Percentiles rank a stretch among this genome's conserved stretches.
phyloP scores from a whole-genome alignment of 1,140 invertebrate genomes.

The Drosophila suzukii region DNA sequence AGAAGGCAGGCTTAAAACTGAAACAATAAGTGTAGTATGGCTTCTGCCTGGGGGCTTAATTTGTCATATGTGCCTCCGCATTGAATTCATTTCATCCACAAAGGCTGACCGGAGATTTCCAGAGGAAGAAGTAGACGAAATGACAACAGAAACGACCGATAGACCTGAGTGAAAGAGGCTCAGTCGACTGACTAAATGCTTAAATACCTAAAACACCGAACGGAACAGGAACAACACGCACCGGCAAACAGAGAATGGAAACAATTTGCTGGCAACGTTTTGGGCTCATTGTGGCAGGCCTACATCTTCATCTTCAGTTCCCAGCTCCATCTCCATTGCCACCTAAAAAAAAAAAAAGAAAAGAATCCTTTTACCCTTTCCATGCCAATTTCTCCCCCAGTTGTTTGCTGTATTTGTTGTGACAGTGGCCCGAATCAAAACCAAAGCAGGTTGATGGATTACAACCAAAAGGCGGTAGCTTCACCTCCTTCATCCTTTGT shows the following conservation, averaged over 20 bases:
- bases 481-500: conserved; percentile 8
- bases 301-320: conserved; percentile 19
- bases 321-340: neutral
- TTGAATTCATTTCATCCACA: conserved; percentile 29
- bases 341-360: neutral
- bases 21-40: conserved; percentile 11
- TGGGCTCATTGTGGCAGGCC: conserved; percentile 36
- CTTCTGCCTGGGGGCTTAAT: conserved; percentile 33
- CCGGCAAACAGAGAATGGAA: conserved; percentile 57
- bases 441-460: conserved; percentile 72
- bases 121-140: conserved; percentile 44
- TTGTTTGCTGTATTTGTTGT: conserved; percentile 65
- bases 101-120: conserved; percentile 7
- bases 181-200: conserved; percentile 70
- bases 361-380: conserved; percentile 13
- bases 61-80: conserved; percentile 42
- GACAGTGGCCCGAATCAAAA: conserved; percentile 56
- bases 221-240: conserved; percentile 44
- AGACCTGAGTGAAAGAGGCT: conserved; percentile 48
- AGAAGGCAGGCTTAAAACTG: conserved; percentile 16
- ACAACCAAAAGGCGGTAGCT: conserved; percentile 77
- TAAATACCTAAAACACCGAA: conserved; percentile 69
- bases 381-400: conserved; percentile 13
- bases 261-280: conserved; percentile 71
- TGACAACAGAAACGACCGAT: conserved; percentile 68